A percentile compares a stretch with the other conserved stretches of the same genome.
These are phyloP conservation scores for Pharmacophagus antenor DNA, from an alignment of 2,888 invertebrate genomes.

Conservation along the genomic window DNA sequence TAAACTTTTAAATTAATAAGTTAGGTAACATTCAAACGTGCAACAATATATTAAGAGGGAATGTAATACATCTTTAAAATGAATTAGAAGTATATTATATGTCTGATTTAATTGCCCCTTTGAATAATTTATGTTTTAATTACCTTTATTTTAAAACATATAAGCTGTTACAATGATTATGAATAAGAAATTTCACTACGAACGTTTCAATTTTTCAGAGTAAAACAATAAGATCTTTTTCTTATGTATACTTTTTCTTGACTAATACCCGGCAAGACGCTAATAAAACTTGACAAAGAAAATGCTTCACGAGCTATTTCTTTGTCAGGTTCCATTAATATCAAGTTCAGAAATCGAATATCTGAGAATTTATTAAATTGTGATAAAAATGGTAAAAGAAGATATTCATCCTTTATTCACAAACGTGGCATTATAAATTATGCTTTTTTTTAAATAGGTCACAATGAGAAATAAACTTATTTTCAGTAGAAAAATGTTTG, in stretches of 20 bases:
- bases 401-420: neutral
- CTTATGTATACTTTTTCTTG: constrained; percentile 7
- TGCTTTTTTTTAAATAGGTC: neutral
- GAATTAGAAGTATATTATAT: no score
- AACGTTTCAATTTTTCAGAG: constrained; percentile 4
- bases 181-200: constrained; percentile 1
- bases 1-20: neutral
- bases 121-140: neutral
- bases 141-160: neutral
- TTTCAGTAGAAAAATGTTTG: neutral
- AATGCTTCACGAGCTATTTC: constrained; percentile 20
- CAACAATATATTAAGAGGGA: no score
- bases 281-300: constrained; percentile 24
- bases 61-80: no score
- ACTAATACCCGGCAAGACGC: constrained; percentile 21
- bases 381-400: neutral
- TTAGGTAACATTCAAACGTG: neutral
- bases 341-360: constrained; percentile 3
- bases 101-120: no score
- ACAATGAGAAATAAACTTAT: neutral
- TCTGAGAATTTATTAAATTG: constrained; percentile 12
- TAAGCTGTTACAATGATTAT: neutral
- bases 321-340: constrained; percentile 15
- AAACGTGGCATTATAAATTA: neutral
- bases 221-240: constrained; percentile 13